phyloP scores from a whole-genome alignment of 2,113 vertebrate species.

The Saimiri boliviensis region DNA sequence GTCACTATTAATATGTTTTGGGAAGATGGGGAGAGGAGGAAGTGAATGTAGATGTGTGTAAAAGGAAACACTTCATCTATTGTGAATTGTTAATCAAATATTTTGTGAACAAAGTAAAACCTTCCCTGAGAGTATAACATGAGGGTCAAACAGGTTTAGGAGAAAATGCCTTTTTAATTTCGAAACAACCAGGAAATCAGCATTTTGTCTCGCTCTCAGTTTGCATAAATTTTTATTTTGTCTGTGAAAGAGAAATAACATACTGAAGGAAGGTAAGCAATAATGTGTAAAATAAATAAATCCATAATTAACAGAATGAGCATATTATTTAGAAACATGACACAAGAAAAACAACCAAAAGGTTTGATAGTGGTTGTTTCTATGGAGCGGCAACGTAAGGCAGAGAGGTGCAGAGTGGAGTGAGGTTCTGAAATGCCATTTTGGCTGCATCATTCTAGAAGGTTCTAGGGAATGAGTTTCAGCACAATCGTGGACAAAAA shows the following conservation, averaged over 20 bases:
- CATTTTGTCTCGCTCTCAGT: not conserved
- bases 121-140: not conserved
- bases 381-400: not conserved
- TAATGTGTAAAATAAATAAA: not conserved
- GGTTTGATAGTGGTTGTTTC: not conserved
- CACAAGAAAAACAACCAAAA: not conserved
- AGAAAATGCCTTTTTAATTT: not conserved
- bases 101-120: not conserved
- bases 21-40: not conserved
- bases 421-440: not conserved
- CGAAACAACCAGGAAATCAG: not conserved
- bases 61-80: not conserved
- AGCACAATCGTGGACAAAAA: rapidly evolving
- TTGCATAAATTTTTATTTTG: not conserved
- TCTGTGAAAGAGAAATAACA: not conserved
- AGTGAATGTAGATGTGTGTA: not conserved
- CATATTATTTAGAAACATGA: not conserved
- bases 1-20: not conserved
- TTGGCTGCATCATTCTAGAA: not conserved
- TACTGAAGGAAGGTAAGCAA: not conserved
- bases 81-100: not conserved
- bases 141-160: too few species aligned
- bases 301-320: not conserved
- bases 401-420: not conserved
- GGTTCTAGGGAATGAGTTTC: not conserved